Conservation (phyloP, 2,113 vertebrate genomes). For the Sinocyclocheilus rhinocerous region DNA sequence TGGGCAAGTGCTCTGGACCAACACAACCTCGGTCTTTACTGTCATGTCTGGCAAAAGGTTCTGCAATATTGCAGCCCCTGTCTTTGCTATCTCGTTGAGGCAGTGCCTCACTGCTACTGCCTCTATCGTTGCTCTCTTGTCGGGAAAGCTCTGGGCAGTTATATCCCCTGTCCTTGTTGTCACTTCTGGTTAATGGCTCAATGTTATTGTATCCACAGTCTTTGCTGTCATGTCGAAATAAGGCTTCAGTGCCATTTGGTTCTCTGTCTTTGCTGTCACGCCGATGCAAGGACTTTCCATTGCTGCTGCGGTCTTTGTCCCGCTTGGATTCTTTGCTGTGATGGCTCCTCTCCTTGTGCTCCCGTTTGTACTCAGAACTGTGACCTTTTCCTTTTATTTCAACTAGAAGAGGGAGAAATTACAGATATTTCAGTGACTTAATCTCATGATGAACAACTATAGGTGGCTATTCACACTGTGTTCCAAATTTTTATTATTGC, state of each 20-base stretch:
- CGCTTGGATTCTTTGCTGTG: slow-evolving; percentile 76
- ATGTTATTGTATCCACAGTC: neutral
- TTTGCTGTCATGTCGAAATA: slow-evolving; percentile 50
- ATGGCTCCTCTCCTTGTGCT: slow-evolving; percentile 56
- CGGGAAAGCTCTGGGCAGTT: slow-evolving; percentile 19
- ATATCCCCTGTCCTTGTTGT: slow-evolving; percentile 47
- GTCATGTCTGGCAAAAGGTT: slow-evolving; percentile 65
- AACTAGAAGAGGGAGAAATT: slow-evolving; percentile 67
- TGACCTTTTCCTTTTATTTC: slow-evolving; percentile 89
- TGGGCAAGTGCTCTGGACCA: slow-evolving; percentile 50
- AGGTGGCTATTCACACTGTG: neutral
- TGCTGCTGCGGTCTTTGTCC: slow-evolving; percentile 74
- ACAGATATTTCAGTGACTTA: slow-evolving; percentile 1
- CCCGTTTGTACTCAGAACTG: slow-evolving; percentile 58
- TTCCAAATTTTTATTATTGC: slow-evolving; percentile 27
- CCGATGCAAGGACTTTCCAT: slow-evolving; percentile 72
- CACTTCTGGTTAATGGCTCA: slow-evolving; percentile 40
- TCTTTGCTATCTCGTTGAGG: slow-evolving; percentile 72
- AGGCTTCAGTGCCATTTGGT: slow-evolving; percentile 60
- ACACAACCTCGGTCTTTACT: slow-evolving; percentile 64
- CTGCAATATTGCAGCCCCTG: slow-evolving; percentile 59
- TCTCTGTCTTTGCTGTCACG: slow-evolving; percentile 65
- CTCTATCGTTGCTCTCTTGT: slow-evolving; percentile 59
- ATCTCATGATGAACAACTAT: neutral
- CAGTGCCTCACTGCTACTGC: slow-evolving; percentile 62